phyloP scores from a whole-genome alignment of 1,140 invertebrate species.

The Nymphalis io region DNA sequence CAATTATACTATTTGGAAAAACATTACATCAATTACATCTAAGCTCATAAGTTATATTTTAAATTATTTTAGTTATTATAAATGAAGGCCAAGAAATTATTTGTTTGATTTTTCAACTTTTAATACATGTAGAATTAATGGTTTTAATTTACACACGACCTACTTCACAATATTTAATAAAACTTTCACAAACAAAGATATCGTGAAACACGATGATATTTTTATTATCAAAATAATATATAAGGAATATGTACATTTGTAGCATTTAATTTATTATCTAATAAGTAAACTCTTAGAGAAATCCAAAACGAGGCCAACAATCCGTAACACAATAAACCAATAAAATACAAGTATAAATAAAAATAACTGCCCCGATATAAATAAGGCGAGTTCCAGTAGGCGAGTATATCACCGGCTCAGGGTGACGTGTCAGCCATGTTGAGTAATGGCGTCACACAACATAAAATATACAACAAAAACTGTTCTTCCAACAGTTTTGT shows the following conservation, averaged over 20 bases:
- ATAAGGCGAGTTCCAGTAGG: slow-evolving; percentile 60
- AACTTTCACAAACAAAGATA: not conserved
- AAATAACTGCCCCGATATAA: slow-evolving; percentile 74
- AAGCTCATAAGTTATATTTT: too few species aligned
- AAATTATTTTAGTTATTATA: too few species aligned
- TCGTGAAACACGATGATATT: too few species aligned
- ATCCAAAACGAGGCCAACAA: slow-evolving; percentile 62
- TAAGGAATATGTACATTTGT: not conserved
- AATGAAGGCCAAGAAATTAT: too few species aligned
- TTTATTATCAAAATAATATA: not conserved
- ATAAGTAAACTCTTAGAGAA: slow-evolving; percentile 30
- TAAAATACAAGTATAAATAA: slow-evolving; percentile 76
- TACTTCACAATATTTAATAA: too few species aligned
- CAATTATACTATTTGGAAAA: too few species aligned
- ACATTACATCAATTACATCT: too few species aligned
- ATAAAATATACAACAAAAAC: slow-evolving; percentile 79
- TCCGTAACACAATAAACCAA: slow-evolving; percentile 73
- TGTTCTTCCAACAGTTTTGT: slow-evolving; percentile 78
- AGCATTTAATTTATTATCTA: slow-evolving; percentile 3
- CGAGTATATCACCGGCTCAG: slow-evolving; percentile 67
- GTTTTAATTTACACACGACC: too few species aligned
- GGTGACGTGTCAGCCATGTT: slow-evolving; percentile 60
- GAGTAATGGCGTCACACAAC: slow-evolving; percentile 77
- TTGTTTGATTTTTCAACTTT: too few species aligned
- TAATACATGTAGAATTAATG: too few species aligned